Conservation (phyloP, 1,140 invertebrate genomes). For the Melitaea cinxia region DNA sequence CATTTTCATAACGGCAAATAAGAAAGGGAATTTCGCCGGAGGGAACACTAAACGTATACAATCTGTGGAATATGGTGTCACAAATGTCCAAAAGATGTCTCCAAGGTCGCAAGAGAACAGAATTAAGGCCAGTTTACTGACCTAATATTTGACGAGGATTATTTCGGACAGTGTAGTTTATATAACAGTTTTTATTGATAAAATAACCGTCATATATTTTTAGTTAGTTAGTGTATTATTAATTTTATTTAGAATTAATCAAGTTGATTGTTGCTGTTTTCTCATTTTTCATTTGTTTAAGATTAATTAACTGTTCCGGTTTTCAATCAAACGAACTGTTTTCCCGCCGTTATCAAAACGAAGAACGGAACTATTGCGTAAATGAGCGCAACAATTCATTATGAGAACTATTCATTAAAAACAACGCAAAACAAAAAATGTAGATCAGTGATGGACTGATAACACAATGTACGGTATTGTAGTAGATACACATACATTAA, state of each 20-base stretch:
- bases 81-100: conserved; percentile 17
- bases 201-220: too few relatives aligned
- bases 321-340: too few relatives aligned
- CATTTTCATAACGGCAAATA: background rate
- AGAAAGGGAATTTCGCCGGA: background rate
- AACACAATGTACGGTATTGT: background rate
- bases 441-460: background rate
- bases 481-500: background rate
- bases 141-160: conserved; percentile 21
- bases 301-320: too few relatives aligned
- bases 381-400: too few relatives aligned
- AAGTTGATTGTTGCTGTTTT: too few relatives aligned
- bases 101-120: conserved; percentile 12
- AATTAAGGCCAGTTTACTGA: conserved; percentile 28
- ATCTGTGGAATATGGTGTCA: conserved; percentile 16
- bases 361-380: too few relatives aligned
- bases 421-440: background rate
- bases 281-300: too few relatives aligned
- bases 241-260: too few relatives aligned
- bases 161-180: conserved; percentile 9
- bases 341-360: too few relatives aligned
- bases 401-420: too few relatives aligned
- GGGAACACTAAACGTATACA: conserved; percentile 18
- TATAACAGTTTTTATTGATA: conserved; percentile 3
- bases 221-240: too few relatives aligned